Percentiles rank a stretch among this genome's conserved stretches.
phyloP scores from a whole-genome alignment of 2,888 invertebrate genomes.

The Bursaphelenchus okinawaensis region DNA sequence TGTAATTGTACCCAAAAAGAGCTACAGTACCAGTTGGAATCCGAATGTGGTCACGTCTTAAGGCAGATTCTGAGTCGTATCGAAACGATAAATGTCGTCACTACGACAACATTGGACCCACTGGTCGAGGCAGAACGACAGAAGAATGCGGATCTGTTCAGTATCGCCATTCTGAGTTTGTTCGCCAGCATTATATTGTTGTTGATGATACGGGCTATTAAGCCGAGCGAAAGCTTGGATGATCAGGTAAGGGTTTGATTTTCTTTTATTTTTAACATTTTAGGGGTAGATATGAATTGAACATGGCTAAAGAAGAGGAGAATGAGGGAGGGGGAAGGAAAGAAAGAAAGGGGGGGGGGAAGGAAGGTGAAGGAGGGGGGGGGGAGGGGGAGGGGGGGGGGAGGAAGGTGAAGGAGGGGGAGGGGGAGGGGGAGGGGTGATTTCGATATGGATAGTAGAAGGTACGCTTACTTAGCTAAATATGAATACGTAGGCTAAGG shows the following conservation, averaged over 20 bases:
- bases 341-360: too few species aligned
- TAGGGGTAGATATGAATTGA: too few species aligned
- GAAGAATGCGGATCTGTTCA: constrained; percentile 1
- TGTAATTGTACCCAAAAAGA: neutral
- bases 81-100: neutral
- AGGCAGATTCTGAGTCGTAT: neutral
- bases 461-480: too few species aligned
- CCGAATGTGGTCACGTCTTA: neutral
- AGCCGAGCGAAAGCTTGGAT: constrained; percentile 1
- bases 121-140: neutral
- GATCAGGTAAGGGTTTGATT: constrained; percentile 5
- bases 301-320: too few species aligned
- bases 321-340: too few species aligned
- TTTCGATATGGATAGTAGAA: too few species aligned
- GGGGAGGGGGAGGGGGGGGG: too few species aligned
- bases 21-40: neutral
- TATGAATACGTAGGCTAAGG: too few species aligned
- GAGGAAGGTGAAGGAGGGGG: too few species aligned
- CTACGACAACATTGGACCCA: neutral
- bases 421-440: too few species aligned
- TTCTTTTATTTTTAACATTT: too few species aligned
- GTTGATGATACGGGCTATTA: constrained; percentile 3
- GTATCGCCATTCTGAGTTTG: neutral
- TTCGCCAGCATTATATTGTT: constrained; percentile 1
- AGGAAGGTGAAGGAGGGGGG: too few species aligned